These are phyloP conservation scores for Nephrotoma guestfalica DNA, from an alignment of 2,888 invertebrate species.

Conservation along the genomic window DNA sequence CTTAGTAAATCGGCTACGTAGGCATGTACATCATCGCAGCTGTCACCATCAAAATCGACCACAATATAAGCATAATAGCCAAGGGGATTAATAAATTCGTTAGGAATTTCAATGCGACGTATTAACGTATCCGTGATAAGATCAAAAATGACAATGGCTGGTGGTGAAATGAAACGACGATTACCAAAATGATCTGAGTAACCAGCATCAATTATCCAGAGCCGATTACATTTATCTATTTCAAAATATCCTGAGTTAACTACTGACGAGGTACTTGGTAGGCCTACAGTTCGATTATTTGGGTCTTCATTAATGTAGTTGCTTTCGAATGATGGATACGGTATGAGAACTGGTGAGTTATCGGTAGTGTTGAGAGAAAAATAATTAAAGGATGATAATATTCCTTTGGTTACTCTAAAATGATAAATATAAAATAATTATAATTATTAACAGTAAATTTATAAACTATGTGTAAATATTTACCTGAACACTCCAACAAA, in stretches of 20 bases:
- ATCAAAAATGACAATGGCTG: not conserved
- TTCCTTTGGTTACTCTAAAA: not conserved
- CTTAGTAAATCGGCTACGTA: not conserved
- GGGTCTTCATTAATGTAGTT: not conserved
- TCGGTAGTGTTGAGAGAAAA: not conserved
- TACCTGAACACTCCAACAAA: not conserved
- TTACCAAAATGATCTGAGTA: not conserved
- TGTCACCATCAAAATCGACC: not conserved
- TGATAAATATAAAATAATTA: too few relatives aligned
- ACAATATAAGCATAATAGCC: not conserved
- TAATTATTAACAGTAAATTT: not conserved
- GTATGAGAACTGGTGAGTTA: not conserved
- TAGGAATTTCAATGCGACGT: not conserved
- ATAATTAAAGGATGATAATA: not conserved
- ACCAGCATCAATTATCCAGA: not conserved
- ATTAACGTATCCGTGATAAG: not conserved
- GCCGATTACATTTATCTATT: not conserved
- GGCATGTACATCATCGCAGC: not conserved
- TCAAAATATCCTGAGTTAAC: not conserved
- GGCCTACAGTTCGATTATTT: not conserved
- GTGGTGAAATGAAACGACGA: not conserved
- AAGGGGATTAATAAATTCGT: not conserved
- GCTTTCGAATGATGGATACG: not conserved
- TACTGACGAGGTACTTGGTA: not conserved
- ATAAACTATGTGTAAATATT: not conserved